A percentile compares a stretch with the other conserved stretches of the same genome.
Evolutionary conservation across 2,888 invertebrate genomes (phyloP).

Genomic region (Pasiphila rectangulata): DNA sequence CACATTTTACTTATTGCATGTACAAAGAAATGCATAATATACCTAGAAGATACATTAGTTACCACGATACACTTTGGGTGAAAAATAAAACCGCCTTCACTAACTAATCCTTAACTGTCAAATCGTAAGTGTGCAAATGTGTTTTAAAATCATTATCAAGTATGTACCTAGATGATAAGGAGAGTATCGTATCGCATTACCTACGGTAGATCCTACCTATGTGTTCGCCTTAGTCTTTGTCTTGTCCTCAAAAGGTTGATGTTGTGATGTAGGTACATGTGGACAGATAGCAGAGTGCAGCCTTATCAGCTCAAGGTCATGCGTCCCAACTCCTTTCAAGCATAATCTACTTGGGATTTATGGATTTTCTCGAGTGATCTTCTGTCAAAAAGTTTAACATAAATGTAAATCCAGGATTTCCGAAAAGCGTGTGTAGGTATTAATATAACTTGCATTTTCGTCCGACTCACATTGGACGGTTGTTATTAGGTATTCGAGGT

Average conservation of each 20-base stretch:
- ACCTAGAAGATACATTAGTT: too few relatives aligned
- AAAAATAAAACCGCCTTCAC: slow-evolving; percentile 17
- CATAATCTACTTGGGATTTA: slow-evolving; percentile 51
- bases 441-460: too few relatives aligned
- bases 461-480: too few relatives aligned
- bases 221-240: background rate
- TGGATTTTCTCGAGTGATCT: slow-evolving; percentile 45
- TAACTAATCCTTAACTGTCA: slow-evolving; percentile 59
- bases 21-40: too few relatives aligned
- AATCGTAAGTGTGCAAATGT: slow-evolving; percentile 59
- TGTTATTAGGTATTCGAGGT: too few relatives aligned
- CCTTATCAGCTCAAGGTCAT: slow-evolving; percentile 66
- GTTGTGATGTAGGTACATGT: slow-evolving; percentile 26
- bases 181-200: slow-evolving; percentile 41
- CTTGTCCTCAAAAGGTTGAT: slow-evolving; percentile 6
- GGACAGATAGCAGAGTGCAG: slow-evolving; percentile 57
- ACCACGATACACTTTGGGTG: too few relatives aligned
- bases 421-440: background rate
- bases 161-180: slow-evolving; percentile 57
- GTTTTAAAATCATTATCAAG: slow-evolving; percentile 74
- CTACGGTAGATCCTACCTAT: slow-evolving; percentile 63
- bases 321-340: slow-evolving; percentile 47
- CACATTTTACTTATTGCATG: too few relatives aligned
- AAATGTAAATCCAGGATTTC: slow-evolving; percentile 34
- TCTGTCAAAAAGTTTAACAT: slow-evolving; percentile 41